Conservation (phyloP, 2,888 invertebrate species). For the Adineta ricciae region DNA sequence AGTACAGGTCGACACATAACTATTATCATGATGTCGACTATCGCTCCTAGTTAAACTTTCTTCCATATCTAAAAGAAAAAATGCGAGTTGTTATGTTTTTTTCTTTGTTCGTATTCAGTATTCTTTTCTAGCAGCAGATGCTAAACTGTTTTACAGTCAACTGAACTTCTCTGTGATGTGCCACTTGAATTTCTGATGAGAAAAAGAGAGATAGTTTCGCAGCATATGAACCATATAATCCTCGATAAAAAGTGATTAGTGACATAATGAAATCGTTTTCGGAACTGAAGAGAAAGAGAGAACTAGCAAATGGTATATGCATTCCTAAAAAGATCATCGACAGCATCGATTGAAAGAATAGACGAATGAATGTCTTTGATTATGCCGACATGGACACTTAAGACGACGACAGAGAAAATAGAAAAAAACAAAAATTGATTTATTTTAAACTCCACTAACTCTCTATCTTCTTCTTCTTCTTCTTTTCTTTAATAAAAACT, state of each 20-base stretch:
- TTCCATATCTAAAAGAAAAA: background rate
- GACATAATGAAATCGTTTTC: conserved; percentile 19
- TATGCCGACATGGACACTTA: background rate
- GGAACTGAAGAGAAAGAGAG: background rate
- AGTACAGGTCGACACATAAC: conserved; percentile 17
- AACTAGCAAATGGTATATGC: background rate
- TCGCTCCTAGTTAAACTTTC: background rate
- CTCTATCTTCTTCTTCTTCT: background rate
- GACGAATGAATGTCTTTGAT: background rate
- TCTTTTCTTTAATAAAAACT: background rate
- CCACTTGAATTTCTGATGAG: conserved; percentile 13
- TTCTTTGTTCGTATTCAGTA: background rate
- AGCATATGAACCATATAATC: background rate
- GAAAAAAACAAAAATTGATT: background rate
- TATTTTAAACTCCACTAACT: background rate
- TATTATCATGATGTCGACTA: conserved; percentile 19
- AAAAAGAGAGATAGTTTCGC: background rate
- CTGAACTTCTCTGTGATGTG: conserved; percentile 8
- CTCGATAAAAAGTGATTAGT: conserved; percentile 19
- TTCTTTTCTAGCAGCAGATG: background rate
- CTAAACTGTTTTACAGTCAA: background rate
- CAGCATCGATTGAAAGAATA: background rate
- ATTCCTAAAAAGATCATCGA: background rate
- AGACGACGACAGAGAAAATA: background rate
- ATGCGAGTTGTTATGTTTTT: background rate